Percentiles rank a stretch among this genome's conserved stretches.
Conservation (phyloP, 2,113 vertebrate genomes). For the Tychaedon coryphoeus region DNA sequence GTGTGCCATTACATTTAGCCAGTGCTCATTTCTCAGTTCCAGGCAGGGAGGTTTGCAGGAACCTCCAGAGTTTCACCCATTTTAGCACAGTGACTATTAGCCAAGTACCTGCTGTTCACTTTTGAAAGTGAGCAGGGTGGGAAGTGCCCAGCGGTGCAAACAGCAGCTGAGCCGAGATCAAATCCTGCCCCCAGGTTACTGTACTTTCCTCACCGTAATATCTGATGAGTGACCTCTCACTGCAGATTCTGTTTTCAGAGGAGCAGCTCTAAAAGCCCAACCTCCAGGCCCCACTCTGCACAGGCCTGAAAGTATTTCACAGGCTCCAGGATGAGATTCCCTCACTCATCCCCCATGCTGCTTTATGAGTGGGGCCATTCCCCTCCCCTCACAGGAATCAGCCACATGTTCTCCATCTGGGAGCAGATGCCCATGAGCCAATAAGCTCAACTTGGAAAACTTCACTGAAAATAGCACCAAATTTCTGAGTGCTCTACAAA, state of each 20-base stretch:
- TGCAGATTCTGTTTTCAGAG: not conserved
- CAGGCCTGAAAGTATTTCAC: not conserved
- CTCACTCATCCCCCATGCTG: conserved; percentile 25
- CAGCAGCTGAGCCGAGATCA: not conserved
- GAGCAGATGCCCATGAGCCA: conserved; percentile 45
- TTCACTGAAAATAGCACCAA: conserved; percentile 31
- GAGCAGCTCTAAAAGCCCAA: not conserved
- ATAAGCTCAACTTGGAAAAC: conserved; percentile 46
- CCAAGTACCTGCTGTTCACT: not conserved
- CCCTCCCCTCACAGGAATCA: not conserved
- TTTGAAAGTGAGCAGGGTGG: not conserved
- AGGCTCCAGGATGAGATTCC: conserved; percentile 9
- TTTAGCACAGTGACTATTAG: not conserved
- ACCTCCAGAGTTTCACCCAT: not conserved
- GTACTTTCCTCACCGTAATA: not conserved
- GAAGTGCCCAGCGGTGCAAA: not conserved
- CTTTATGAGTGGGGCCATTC: not conserved
- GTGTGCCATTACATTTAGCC: accelerated
- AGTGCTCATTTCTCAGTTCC: not conserved
- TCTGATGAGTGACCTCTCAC: not conserved
- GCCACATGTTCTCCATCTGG: conserved; percentile 61
- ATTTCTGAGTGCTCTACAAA: conserved; percentile 4
- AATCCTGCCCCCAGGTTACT: conserved; percentile 9
- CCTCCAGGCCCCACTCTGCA: not conserved
- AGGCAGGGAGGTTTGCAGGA: not conserved